These are phyloP conservation scores for Tiliqua scincoides DNA, from an alignment of 2,113 vertebrate genomes.

Conservation along the genomic window DNA sequence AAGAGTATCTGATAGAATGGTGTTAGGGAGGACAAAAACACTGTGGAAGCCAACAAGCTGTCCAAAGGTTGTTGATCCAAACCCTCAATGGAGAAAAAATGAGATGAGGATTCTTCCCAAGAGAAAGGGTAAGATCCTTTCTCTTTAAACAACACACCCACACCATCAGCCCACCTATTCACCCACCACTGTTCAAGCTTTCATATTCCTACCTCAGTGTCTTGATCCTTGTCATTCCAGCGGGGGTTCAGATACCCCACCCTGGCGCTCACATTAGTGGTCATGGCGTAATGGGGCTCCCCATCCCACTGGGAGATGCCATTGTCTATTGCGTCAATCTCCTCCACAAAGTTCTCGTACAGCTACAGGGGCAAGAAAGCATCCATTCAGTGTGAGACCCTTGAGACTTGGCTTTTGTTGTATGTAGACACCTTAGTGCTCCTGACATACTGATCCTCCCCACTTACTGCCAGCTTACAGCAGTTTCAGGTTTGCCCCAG, in stretches of 20 bases:
- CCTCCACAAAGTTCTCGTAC: conserved; percentile 95
- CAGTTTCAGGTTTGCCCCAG: neutral
- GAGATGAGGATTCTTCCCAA: neutral
- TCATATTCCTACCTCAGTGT: conserved; percentile 78
- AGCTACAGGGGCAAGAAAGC: conserved; percentile 73
- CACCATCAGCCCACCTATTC: no score
- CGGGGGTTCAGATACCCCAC: conserved; percentile 88
- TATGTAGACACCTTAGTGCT: neutral
- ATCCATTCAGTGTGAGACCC: neutral
- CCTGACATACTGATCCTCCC: neutral
- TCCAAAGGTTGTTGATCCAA: neutral
- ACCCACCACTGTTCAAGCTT: no score
- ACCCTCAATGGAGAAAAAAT: neutral
- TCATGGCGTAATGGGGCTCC: conserved; percentile 85
- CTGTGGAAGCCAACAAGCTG: neutral
- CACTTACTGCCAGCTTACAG: neutral
- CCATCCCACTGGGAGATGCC: conserved; percentile 89
- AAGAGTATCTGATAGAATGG: neutral
- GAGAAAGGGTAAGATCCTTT: neutral
- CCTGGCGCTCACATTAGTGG: conserved; percentile 86
- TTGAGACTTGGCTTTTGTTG: neutral
- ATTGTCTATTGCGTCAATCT: conserved; percentile 93
- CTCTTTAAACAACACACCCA: neutral
- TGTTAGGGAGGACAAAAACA: neutral
- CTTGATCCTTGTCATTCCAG: conserved; percentile 90